These are phyloP conservation scores for Agonopterix alstromeriana DNA, from an alignment of 2,888 invertebrate species.

Conservation along the genomic window DNA sequence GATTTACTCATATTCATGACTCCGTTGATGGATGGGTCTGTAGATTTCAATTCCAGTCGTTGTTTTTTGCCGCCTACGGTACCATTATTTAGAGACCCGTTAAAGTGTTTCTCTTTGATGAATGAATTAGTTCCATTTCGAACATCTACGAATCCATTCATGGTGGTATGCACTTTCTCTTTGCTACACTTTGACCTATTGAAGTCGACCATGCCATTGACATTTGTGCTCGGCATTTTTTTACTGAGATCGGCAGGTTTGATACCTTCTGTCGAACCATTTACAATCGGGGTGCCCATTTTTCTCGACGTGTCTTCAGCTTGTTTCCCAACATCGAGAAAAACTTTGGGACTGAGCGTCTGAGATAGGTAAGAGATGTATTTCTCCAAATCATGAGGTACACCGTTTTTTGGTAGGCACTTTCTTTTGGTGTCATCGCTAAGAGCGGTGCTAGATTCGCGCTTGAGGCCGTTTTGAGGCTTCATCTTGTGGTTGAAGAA, in stretches of 20 bases:
- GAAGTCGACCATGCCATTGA: slow-evolving; percentile 45
- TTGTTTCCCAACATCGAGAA: slow-evolving; percentile 61
- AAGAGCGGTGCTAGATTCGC: slow-evolving; percentile 42
- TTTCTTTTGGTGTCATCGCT: slow-evolving; percentile 60
- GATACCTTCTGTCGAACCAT: slow-evolving; percentile 26
- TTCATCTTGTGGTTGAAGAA: slow-evolving; percentile 91
- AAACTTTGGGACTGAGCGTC: slow-evolving; percentile 66
- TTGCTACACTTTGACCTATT: slow-evolving; percentile 41
- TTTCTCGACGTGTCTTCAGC: slow-evolving; percentile 32
- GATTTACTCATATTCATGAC: slow-evolving; percentile 29
- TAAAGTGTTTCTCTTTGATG: slow-evolving; percentile 36
- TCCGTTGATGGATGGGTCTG: slow-evolving; percentile 60
- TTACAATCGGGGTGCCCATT: slow-evolving; percentile 22
- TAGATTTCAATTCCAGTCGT: slow-evolving; percentile 25
- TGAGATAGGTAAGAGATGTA: slow-evolving; percentile 70
- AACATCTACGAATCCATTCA: slow-evolving; percentile 60
- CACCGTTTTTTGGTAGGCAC: slow-evolving; percentile 65
- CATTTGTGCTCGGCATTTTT: slow-evolving; percentile 25
- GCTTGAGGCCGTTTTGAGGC: slow-evolving; percentile 75
- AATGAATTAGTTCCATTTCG: slow-evolving; percentile 40
- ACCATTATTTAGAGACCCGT: slow-evolving; percentile 48
- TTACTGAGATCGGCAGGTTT: slow-evolving; percentile 42
- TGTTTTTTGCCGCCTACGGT: slow-evolving; percentile 45
- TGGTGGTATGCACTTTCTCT: slow-evolving; percentile 39
- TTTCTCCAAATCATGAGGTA: slow-evolving; percentile 66